Evolutionary conservation across 2,888 invertebrate species (phyloP).

Genomic region (Drosophila greeni): DNA sequence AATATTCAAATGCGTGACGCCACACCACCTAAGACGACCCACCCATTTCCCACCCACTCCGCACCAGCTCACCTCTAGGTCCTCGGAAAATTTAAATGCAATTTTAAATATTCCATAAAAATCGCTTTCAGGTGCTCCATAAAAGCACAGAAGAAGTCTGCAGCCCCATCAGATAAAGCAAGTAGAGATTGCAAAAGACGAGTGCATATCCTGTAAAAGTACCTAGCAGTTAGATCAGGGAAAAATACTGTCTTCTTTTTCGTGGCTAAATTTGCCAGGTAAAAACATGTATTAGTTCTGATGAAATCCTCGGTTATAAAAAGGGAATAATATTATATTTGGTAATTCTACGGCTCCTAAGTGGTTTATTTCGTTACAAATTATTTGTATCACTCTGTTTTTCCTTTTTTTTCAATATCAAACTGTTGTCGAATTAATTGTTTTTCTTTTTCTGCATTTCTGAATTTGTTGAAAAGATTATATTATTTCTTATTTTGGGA

Average conservation of each 20-base stretch:
- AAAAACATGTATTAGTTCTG: no score
- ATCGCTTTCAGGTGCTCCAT: constrained; percentile 37
- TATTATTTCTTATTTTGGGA: neutral
- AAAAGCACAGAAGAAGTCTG: constrained; percentile 6
- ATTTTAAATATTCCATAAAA: constrained; percentile 66
- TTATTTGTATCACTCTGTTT: no score
- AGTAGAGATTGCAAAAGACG: neutral
- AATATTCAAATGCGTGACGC: constrained; percentile 63
- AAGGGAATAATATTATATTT: no score
- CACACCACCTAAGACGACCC: constrained; percentile 14
- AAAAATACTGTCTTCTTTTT: no score
- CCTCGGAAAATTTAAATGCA: constrained; percentile 65
- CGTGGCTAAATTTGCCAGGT: no score
- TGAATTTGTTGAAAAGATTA: no score
- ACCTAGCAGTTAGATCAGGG: neutral
- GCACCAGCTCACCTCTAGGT: constrained; percentile 2
- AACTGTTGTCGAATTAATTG: no score
- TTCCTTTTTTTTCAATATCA: no score
- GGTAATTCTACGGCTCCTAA: no score
- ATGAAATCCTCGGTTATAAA: no score
- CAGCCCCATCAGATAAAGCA: neutral
- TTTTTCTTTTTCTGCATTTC: no score
- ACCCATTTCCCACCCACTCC: constrained; percentile 8
- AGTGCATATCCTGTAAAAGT: neutral
- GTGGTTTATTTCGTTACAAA: no score